Conservation (phyloP, 2,888 invertebrate species). For the Hydraecia micacea region DNA sequence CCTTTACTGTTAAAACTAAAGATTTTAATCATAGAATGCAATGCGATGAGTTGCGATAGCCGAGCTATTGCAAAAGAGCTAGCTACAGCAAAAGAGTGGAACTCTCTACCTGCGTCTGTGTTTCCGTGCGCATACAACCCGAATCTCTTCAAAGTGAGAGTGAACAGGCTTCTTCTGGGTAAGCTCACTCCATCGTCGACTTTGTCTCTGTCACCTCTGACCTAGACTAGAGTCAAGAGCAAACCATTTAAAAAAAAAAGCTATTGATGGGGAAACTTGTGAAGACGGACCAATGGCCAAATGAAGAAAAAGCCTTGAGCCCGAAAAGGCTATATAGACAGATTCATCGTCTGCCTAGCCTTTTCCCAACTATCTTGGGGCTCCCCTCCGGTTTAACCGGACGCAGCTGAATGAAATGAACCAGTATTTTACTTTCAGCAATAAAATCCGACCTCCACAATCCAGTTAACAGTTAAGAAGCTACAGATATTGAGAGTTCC, state of each 20-base stretch:
- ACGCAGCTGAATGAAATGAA: neutral
- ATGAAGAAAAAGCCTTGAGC: neutral
- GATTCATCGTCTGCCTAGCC: neutral
- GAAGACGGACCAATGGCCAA: neutral
- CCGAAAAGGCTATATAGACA: too few relatives aligned
- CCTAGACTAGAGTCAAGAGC: too few relatives aligned
- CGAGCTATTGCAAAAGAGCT: too few relatives aligned
- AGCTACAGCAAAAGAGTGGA: too few relatives aligned
- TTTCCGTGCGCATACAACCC: too few relatives aligned
- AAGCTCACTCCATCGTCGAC: too few relatives aligned
- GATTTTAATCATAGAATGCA: conserved; percentile 13
- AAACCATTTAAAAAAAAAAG: too few relatives aligned
- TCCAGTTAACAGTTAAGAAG: neutral
- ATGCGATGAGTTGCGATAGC: conserved; percentile 1
- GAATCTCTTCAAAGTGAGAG: too few relatives aligned
- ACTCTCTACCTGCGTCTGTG: too few relatives aligned
- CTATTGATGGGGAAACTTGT: neutral
- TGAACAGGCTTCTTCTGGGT: too few relatives aligned
- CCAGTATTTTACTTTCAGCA: neutral
- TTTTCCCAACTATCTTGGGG: neutral
- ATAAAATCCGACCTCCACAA: neutral
- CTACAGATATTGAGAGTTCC: neutral
- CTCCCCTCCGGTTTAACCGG: accelerated
- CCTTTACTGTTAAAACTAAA: conserved; percentile 73
- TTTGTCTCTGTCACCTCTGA: too few relatives aligned